Evolutionary conservation across 2,888 invertebrate species (phyloP), one percentile per base, ranked within the genome.

Genomic region (Cyaniris semiargus): DNA sequence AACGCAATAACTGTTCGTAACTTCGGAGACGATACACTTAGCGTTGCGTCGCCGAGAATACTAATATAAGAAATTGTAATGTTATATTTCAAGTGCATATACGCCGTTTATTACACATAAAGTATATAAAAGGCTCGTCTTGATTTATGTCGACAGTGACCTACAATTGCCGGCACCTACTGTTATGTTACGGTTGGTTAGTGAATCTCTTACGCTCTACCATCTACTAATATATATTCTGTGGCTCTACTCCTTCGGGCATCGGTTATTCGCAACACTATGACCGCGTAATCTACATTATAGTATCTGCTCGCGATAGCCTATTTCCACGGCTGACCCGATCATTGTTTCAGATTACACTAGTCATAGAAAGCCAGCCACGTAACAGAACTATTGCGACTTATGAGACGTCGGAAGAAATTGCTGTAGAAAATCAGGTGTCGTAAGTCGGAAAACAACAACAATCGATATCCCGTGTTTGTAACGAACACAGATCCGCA

Each of bases 171-270:
- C 79, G 80, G 82, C 83, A 82, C 83, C 84, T 84, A 87, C 88
- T 86, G 87, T 88, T 87, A 86, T 85, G 88, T 86, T 87, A 86
- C 86, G 86, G 83, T 87, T 82, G 85, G 86, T 83, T 85, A 83
- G 84, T 79, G 82, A 83, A 85, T 84, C 82, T 84, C 83, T 83
- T 84, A 82, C 83, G 83, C 82, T 81, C 60, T n/a, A n/a, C n/a
- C n/a, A n/a, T n/a, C n/a, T n/a, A n/a, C n/a, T n/a, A n/a, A n/a
- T n/a, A n/a, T n/a, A n/a, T n/a, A n/a, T n/a, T n/a, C n/a, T n/a
- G n/a, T n/a, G n/a, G 83, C 82, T 81, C 60, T 79, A 78, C 31
- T 53, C 13, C 71, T 66, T 21, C 60, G 74, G 71, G 70, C 58
- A 48, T 70, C 70, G 23, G 18, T 76, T 60, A 76, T 77, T 53